These are phyloP conservation scores for Eurystomus gularis DNA, from an alignment of 2,113 vertebrate species.

Conservation along the genomic window DNA sequence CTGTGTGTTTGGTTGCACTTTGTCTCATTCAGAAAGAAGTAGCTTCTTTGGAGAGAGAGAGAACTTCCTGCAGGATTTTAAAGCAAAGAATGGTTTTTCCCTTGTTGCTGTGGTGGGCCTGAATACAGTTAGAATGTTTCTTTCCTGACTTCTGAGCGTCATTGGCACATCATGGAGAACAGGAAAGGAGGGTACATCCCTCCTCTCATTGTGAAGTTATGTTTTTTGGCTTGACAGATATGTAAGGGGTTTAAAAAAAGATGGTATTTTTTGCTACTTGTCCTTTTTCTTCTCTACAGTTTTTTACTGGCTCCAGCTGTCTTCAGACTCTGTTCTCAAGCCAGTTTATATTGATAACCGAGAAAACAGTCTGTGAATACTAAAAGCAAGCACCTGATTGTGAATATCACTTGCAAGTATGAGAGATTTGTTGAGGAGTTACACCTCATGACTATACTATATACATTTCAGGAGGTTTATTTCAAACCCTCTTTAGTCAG, in stretches of 20 bases:
- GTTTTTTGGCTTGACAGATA: background rate
- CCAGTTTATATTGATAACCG: background rate
- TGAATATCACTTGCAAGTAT: background rate
- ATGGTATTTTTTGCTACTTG: background rate
- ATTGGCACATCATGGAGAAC: background rate
- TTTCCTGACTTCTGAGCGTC: background rate
- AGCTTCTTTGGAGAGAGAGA: background rate
- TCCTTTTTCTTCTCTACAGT: background rate
- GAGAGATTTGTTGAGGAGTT: background rate
- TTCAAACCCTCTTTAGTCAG: background rate
- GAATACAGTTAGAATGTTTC: background rate
- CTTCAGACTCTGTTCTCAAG: background rate
- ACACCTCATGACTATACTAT: too few relatives aligned
- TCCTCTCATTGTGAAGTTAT: rapidly evolving
- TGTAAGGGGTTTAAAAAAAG: rapidly evolving
- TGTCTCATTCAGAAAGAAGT: background rate
- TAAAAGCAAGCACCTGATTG: background rate
- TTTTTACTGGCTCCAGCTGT: background rate
- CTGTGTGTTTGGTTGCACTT: background rate
- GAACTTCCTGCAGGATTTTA: background rate
- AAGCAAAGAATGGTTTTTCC: background rate
- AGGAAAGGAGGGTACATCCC: background rate
- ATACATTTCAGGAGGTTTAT: background rate
- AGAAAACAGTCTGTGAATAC: background rate
- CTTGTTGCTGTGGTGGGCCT: background rate